These are phyloP conservation scores for Thamnophis elegans DNA, from an alignment of 2,797 vertebrate genomes.

Conservation along the genomic window DNA sequence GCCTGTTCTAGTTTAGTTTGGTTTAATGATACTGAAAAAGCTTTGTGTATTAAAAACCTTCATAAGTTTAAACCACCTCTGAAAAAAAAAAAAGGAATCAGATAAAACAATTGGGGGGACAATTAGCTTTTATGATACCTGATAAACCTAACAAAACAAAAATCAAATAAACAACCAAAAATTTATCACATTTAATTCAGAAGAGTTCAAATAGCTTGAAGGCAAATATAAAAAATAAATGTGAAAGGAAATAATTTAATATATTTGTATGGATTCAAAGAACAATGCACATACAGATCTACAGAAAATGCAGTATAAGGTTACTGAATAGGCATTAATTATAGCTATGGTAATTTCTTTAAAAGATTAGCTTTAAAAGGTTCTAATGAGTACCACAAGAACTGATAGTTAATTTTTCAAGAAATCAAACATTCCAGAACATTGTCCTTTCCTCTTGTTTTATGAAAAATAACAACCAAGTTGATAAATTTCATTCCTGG, in stretches of 20 bases:
- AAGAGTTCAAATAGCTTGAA: background rate
- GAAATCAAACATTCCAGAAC: background rate
- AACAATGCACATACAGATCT: background rate
- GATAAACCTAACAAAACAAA: background rate
- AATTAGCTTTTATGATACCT: background rate
- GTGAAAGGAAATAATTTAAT: background rate
- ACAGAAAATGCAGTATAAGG: background rate
- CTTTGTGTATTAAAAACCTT: background rate
- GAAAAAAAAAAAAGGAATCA: background rate
- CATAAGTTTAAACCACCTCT: background rate
- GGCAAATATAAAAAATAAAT: background rate
- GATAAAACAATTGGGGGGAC: background rate
- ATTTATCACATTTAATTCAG: background rate
- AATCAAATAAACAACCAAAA: background rate
- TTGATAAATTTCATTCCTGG: background rate
- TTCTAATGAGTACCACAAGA: background rate
- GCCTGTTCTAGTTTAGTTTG: background rate
- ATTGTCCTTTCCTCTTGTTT: background rate
- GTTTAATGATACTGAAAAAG: background rate
- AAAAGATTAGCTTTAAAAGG: background rate
- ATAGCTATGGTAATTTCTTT: background rate
- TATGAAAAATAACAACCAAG: background rate
- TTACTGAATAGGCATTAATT: background rate
- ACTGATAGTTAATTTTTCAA: background rate
- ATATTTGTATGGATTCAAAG: background rate